Conservation (phyloP, 2,113 vertebrate genomes). For the Percina caprodes region DNA sequence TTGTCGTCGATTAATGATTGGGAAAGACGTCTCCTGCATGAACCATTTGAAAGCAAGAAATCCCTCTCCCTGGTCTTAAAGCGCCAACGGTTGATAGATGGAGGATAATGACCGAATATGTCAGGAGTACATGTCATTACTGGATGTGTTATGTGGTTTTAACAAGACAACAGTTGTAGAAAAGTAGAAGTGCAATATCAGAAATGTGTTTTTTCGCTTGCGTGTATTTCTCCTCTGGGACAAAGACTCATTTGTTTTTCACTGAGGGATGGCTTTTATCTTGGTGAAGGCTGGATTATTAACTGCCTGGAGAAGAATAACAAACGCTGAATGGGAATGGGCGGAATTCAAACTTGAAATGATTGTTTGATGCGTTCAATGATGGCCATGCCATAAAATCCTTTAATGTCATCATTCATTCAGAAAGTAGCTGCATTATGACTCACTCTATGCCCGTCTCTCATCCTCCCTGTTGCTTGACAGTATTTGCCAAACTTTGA, state of each 20-base stretch:
- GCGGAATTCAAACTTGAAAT: slow-evolving; percentile 44
- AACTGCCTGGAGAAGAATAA: slow-evolving; percentile 44
- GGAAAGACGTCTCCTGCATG: slow-evolving; percentile 10
- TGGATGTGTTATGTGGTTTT: slow-evolving; percentile 5
- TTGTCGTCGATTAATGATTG: slow-evolving; percentile 39
- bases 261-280: slow-evolving; percentile 38
- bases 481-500: slow-evolving; percentile 67
- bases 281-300: slow-evolving; percentile 33
- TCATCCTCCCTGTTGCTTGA: slow-evolving; percentile 51
- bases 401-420: not conserved
- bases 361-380: slow-evolving; percentile 9
- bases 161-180: slow-evolving; percentile 10
- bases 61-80: not conserved
- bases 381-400: slow-evolving; percentile 7
- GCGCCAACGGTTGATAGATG: not conserved
- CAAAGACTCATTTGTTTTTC: slow-evolving; percentile 36
- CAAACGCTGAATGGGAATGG: slow-evolving; percentile 36
- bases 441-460: slow-evolving; percentile 17
- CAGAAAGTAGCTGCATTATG: slow-evolving; percentile 24
- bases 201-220: not conserved
- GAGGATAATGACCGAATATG: slow-evolving; percentile 30
- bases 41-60: not conserved
- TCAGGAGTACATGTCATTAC: slow-evolving; percentile 14
- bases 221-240: slow-evolving; percentile 36
- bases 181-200: slow-evolving; percentile 1